Base-by-base conservation (phyloP, 1,140 invertebrate species). In the Asbolus verrucosus region DNA sequence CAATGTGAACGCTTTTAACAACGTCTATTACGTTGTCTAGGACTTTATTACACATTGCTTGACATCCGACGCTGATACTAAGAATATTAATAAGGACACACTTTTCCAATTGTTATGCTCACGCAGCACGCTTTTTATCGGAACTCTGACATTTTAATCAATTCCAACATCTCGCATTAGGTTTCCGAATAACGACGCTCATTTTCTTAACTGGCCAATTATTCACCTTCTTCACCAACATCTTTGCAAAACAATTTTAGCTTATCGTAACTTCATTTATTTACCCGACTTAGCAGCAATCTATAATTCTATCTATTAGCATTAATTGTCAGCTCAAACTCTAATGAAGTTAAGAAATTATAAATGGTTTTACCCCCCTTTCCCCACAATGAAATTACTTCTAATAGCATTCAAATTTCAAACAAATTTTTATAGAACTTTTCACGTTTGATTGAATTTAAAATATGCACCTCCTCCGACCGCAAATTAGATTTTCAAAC, bases 71-170 rank as follows among this genome's bases (percentile, higher is more conserved):
- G 9, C 15, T 41, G 16, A 41, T 3, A 39, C 39, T 38, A 0
- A 16, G 61, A 63, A 39, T 63, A 41, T 63, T 63, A 63, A 63
- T 63, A 63, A 63, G 19, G 14, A 36, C 59, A 63, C 15, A 33
- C n/a, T 21, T 41, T 39, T 62, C 9, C 33, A 63, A 24, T 54
- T 27, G 24, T 27, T 27, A 27, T 27, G 24, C 46, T n/a, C 46
- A 54, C 46, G 19, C 61, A 41, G 18, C 18, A 63, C 33, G 13
- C 19, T 38, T 63, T 63, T 30, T 63, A 19, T 39, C 61, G 24
- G 33, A 16, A 19, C 19, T 41, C 33, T 63, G 61, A 63, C 61
- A 31, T 18, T 63, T 63, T 39, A 63, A 63, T 63, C 61, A 63
- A 63, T 41, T 41, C 31, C n/a, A 21, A 38, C 18, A 38, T 11